Evolutionary conservation across 2,113 vertebrate genomes (phyloP), one percentile per base, ranked within the genome.

Genomic region (Lasiurus cinereus): DNA sequence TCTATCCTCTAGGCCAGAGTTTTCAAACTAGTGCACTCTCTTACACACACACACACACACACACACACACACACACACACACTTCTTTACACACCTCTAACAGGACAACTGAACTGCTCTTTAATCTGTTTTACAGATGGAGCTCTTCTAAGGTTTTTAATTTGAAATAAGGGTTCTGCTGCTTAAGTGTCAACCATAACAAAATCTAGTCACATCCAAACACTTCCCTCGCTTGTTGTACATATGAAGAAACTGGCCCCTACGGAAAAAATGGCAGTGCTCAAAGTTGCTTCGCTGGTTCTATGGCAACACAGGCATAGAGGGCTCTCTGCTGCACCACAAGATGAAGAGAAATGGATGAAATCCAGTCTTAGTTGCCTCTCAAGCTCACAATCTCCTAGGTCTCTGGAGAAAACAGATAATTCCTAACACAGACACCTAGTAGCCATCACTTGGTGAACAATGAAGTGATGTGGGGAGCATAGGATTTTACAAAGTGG

Each of bases 391-490:
- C 31, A 62, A 52, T 91, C 36, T 52, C 50, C 33, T 0, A 1
- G 18, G 16, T 56, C 27, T 89, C 73, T 24, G 18, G 79, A 95
- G 78, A 95, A 92, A 62, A 93, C 72, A 94, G 46, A 52, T 39
- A n/a, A 90, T 83, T 96, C 62, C 21, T 67, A 59, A 36, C 39
- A 33, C 27, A 83, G 54, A 88, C 36, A 52, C 66, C 74, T 69
- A 50, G 29, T 52, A 67, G 76, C 43, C 70, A 76, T 43, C 4
- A 16, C 66, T 54, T 87, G 64, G n/a, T 1, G 6, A 83, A 50
- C 29, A 80, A 46, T 12, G 11, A 86, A 48, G 1, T 83, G 50
- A 22, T 1, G 6, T 43, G 29, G 16, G 33, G 27, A n/a, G 29
- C 27, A 52, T 8, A 1, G 11, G 50, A 19, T 88, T 66, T 72